Percentiles rank a stretch among this genome's conserved stretches.
phyloP scores from a whole-genome alignment of 2,888 invertebrate species.

The Hipparchia sbordonii region DNA sequence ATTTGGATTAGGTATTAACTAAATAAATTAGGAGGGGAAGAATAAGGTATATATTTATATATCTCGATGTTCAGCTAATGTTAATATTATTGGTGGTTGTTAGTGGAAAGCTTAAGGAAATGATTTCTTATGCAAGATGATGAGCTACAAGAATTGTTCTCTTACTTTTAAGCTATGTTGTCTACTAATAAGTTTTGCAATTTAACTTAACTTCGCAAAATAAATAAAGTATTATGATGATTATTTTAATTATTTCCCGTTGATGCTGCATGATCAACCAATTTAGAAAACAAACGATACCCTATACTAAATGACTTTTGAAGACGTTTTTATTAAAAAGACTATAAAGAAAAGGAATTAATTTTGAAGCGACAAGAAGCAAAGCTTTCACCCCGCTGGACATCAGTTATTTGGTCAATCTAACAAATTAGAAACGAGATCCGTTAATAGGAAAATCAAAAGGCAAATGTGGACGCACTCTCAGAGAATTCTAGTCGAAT shows the following conservation, averaged over 20 bases:
- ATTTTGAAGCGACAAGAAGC: constrained; percentile 15
- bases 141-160: not conserved
- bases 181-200: too few species aligned
- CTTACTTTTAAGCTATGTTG: too few species aligned
- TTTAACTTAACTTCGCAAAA: too few species aligned
- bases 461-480: constrained; percentile 55
- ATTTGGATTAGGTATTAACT: constrained; percentile 1
- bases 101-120: not conserved
- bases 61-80: too few species aligned
- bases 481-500: constrained; percentile 47
- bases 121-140: not conserved
- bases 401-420: constrained; percentile 31
- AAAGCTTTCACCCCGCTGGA: constrained; percentile 5
- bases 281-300: too few species aligned
- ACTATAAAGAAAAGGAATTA: constrained; percentile 9
- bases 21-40: not conserved
- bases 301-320: not conserved
- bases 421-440: constrained; percentile 59
- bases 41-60: not conserved
- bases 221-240: too few species aligned
- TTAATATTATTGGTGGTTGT: not conserved
- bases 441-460: constrained; percentile 67
- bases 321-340: not conserved
- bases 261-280: too few species aligned
- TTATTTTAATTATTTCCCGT: too few species aligned